phyloP scores from a whole-genome alignment of 1,140 invertebrate species.

The Homarus americanus region DNA sequence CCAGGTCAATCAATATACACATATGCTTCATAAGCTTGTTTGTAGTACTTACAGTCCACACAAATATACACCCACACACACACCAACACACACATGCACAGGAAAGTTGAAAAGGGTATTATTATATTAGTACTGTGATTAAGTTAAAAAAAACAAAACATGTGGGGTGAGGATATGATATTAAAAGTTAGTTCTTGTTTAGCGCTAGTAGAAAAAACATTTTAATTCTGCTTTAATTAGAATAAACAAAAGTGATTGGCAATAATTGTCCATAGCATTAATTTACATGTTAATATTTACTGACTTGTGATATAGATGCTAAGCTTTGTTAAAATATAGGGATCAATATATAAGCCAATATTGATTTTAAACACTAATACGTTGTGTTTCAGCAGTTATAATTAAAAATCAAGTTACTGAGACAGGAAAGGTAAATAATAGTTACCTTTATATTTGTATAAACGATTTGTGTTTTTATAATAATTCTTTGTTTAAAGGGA shows the following conservation, averaged over 20 bases:
- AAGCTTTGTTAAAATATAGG: conserved; percentile 35
- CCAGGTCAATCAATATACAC: not conserved
- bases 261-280: conserved; percentile 44
- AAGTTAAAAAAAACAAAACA: not conserved
- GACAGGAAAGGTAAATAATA: not conserved
- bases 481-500: not conserved
- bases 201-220: not conserved
- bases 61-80: not conserved
- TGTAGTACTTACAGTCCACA: not conserved
- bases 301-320: conserved; percentile 45
- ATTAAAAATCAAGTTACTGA: not conserved
- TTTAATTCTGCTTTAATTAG: not conserved
- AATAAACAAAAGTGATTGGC: conserved; percentile 24
- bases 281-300: not conserved
- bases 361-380: not conserved
- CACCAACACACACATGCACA: not conserved
- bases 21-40: not conserved
- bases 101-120: not conserved
- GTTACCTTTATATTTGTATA: too few species aligned
- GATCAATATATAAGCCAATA: not conserved
- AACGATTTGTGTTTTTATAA: too few species aligned
- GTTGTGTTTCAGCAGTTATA: not conserved
- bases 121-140: not conserved
- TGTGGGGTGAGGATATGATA: not conserved
- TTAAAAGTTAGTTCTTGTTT: conserved; percentile 7